Percentiles rank a stretch among this genome's conserved stretches.
Evolutionary conservation across 2,797 vertebrate genomes (phyloP).

Genomic region (Rallus crepitans): DNA sequence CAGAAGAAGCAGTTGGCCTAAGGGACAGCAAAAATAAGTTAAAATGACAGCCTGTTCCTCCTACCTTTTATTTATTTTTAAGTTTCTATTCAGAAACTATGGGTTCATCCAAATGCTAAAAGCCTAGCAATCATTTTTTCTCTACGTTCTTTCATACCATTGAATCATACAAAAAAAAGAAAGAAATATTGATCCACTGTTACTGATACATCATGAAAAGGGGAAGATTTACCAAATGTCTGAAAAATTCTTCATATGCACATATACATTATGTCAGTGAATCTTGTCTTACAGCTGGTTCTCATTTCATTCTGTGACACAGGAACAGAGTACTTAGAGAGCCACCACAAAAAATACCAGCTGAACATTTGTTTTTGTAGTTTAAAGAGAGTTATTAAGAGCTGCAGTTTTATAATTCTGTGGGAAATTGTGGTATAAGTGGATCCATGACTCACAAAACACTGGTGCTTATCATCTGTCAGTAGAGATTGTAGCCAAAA

Average conservation of each 20-base stretch:
- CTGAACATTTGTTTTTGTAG: constrained; percentile 54
- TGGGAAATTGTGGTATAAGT: constrained; percentile 67
- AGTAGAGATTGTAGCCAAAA: constrained; percentile 1
- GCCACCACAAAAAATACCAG: constrained; percentile 47
- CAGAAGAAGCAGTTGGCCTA: constrained; percentile 3
- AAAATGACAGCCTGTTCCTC: constrained; percentile 46
- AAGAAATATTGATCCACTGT: not conserved
- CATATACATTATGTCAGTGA: constrained; percentile 22
- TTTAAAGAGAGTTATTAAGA: constrained; percentile 61
- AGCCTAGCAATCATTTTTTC: not conserved
- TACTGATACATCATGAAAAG: not conserved
- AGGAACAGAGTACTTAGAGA: constrained; percentile 55
- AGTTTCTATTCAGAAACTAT: not conserved
- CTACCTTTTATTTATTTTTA: constrained; percentile 60
- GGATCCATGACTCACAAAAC: constrained; percentile 57
- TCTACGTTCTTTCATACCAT: not conserved
- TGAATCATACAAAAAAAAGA: not conserved
- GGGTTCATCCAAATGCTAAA: constrained; percentile 57
- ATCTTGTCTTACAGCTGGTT: constrained; percentile 44
- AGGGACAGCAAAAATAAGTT: constrained; percentile 48
- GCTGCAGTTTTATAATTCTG: constrained; percentile 40
- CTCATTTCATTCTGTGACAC: constrained; percentile 52
- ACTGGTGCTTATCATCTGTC: constrained; percentile 46
- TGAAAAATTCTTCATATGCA: not conserved
- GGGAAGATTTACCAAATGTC: constrained; percentile 28